Evolutionary conservation across 1,140 invertebrate species (phyloP).

Genomic region (Arion vulgaris): DNA sequence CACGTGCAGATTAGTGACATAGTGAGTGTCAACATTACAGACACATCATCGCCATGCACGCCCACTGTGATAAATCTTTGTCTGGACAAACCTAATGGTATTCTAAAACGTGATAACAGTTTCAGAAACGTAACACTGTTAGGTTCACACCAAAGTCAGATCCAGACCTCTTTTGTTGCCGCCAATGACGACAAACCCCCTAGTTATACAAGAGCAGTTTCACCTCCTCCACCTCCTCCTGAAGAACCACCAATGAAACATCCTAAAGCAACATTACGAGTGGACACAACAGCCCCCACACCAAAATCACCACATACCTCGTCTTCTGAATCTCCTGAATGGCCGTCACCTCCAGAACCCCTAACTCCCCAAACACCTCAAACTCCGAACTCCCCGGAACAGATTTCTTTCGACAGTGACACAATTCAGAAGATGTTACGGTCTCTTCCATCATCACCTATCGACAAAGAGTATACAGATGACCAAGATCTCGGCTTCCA

Average conservation of each 20-base stretch:
- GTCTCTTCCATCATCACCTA: constrained; percentile 81
- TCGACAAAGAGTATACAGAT: constrained; percentile 50
- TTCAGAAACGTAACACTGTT: not conserved
- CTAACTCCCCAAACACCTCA: constrained; percentile 65
- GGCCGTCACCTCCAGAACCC: constrained; percentile 70
- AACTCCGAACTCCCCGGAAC: constrained; percentile 56
- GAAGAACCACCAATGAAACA: constrained; percentile 13
- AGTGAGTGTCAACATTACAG: constrained; percentile 40
- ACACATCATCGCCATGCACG: constrained; percentile 23
- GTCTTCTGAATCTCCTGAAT: constrained; percentile 68
- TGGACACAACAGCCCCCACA: constrained; percentile 3
- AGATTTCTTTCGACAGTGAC: constrained; percentile 80
- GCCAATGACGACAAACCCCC: constrained; percentile 10
- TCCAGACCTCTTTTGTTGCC: constrained; percentile 21
- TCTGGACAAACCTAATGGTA: constrained; percentile 45
- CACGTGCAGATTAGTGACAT: constrained; percentile 45
- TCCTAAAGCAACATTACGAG: constrained; percentile 11
- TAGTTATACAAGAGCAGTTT: not conserved
- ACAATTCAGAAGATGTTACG: constrained; percentile 94
- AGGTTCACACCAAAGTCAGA: constrained; percentile 7
- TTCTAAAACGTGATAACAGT: constrained; percentile 42
- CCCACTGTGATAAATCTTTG: constrained; percentile 24
- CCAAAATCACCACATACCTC: constrained; percentile 46
- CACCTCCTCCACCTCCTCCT: constrained; percentile 5
- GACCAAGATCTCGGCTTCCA: constrained; percentile 60